Percentiles rank a stretch among this genome's conserved stretches.
phyloP scores from a whole-genome alignment of 2,888 invertebrate species.

The Ganaspis brasiliensis region DNA sequence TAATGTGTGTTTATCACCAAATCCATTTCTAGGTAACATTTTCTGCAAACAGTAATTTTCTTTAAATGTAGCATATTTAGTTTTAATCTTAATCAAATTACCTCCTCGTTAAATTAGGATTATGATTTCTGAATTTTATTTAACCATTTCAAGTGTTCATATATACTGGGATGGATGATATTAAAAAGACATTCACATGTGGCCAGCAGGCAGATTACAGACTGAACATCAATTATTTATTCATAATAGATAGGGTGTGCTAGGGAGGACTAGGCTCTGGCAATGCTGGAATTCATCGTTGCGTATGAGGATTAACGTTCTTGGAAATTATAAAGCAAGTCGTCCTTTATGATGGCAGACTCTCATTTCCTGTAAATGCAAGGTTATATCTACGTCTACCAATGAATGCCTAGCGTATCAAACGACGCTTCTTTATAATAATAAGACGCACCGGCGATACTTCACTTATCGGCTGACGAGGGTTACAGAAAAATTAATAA shows the following conservation, averaged over 20 bases:
- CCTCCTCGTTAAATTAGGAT: conserved; percentile 14
- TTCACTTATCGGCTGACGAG: conserved; percentile 36
- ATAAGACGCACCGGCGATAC: neutral
- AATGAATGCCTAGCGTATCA: conserved; percentile 22
- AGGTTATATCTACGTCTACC: neutral
- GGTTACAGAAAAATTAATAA: conserved; percentile 37
- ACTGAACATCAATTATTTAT: conserved; percentile 30
- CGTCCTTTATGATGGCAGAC: conserved; percentile 42
- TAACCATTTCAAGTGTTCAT: neutral
- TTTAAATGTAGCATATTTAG: neutral
- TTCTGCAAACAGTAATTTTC: neutral
- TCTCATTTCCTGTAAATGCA: conserved; percentile 44
- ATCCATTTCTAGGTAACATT: neutral
- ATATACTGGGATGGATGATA: conserved; percentile 12
- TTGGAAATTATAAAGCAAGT: conserved; percentile 47
- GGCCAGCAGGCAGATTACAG: neutral
- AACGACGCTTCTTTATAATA: conserved; percentile 3
- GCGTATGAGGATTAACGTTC: conserved; percentile 45
- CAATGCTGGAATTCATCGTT: conserved; percentile 12
- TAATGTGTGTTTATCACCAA: too few species aligned
- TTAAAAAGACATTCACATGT: conserved; percentile 7
- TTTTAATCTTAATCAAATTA: conserved; percentile 18
- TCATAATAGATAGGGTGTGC: conserved; percentile 29
- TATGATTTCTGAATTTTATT: conserved; percentile 13
- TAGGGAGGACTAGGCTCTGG: conserved; percentile 2